Evolutionary conservation across 2,113 vertebrate species (phyloP), one percentile per base, ranked within the genome.

Genomic region (Xiphias gladius): DNA sequence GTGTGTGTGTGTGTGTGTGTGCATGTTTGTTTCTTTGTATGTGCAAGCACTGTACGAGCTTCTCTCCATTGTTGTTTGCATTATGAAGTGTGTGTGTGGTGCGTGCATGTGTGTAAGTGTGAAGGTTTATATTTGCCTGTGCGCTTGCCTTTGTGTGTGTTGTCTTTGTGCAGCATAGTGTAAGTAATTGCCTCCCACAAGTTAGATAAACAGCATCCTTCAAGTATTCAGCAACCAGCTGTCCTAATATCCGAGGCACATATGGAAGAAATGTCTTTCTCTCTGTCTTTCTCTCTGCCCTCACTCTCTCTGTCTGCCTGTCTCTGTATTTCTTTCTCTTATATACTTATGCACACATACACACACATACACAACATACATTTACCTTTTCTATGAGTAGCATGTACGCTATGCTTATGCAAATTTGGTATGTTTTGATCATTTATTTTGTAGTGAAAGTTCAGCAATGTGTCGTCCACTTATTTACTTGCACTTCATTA

Each of bases 161-260:
- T 85, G 58, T 68, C 64, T 88, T 57, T 87, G 80, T 83, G 64
- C 66, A 79, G 70, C 48, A 89, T 75, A 85, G 66, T 88, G 50
- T 78, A 84, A 86, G 79, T 92, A 90, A 89, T 88, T 91, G 85
- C 86, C 88, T 89, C 81, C 84, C 84, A 91, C 84, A 88, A 91
- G 66, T 90, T 78, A 77, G 79, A 88, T 90, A 92, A 91, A 90
- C 89, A 75, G 85, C 65, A 88, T 87, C 76, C 58, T 89, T 90
- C 77, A 87, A 84, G 85, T 87, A 84, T 89, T 91, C 82, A 91
- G 73, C 83, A 82, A 85, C 80, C 84, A 93, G 87, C 91, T 91
- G 86, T 88, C 83, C 68, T 76, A 70, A 75, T 86, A 89, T 83
- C 81, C 3, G 2, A 79, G 19, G 32, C 59, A 83, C 89, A 89